Percentiles rank a stretch among this genome's conserved stretches.
phyloP scores from a whole-genome alignment of 2,797 vertebrate genomes.

The Rhynchotus rufescens region DNA sequence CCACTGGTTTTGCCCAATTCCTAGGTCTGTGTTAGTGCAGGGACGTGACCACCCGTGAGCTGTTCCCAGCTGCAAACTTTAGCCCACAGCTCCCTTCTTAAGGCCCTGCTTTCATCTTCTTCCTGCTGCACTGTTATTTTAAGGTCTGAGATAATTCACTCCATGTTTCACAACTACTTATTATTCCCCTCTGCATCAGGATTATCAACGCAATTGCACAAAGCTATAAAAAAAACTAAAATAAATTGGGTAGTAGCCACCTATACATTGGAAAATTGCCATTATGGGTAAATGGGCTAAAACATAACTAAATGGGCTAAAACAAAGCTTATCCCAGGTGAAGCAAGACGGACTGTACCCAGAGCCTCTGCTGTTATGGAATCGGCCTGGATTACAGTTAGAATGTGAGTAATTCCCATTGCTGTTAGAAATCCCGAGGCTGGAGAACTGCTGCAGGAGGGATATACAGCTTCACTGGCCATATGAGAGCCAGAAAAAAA shows the following conservation, averaged over 20 bases:
- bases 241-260: background rate
- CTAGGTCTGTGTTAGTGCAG: fast-evolving
- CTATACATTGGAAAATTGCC: too few species aligned
- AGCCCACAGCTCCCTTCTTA: background rate
- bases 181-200: background rate
- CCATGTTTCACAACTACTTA: background rate
- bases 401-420: background rate
- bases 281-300: background rate
- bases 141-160: background rate
- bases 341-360: background rate
- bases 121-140: fast-evolving
- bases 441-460: background rate
- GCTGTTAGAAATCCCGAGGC: too few species aligned
- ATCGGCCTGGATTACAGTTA: too few species aligned
- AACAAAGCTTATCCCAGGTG: background rate
- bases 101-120: background rate
- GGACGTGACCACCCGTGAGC: background rate
- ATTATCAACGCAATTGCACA: background rate
- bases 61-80: background rate
- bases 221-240: background rate
- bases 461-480: background rate
- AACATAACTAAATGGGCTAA: background rate
- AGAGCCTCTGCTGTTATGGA: background rate
- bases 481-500: background rate
- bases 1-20: background rate